phyloP scores from a whole-genome alignment of 1,140 invertebrate genomes.

The Drosophila burlai region DNA sequence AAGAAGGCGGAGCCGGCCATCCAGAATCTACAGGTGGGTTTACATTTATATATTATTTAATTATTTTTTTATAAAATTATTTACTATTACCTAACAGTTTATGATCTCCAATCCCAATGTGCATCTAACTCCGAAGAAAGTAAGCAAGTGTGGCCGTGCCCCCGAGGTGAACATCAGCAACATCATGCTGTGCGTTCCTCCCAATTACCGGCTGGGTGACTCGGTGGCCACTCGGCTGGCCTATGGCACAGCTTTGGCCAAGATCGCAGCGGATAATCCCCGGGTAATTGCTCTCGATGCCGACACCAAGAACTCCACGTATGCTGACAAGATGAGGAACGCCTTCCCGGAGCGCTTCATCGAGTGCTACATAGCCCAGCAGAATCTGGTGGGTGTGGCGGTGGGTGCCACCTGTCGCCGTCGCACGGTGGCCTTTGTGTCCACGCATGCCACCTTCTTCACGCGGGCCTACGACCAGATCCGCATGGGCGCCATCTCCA shows the following conservation, averaged over 20 bases:
- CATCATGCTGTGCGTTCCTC: conserved; percentile 92
- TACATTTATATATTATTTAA: not conserved
- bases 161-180: conserved; percentile 90
- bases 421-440: conserved; percentile 95
- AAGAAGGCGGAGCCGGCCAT: conserved; percentile 91
- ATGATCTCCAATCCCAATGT: conserved; percentile 89
- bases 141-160: conserved; percentile 89
- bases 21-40: conserved; percentile 90
- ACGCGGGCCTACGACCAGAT: conserved; percentile 98
- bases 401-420: conserved; percentile 96
- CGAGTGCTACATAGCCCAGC: conserved; percentile 99
- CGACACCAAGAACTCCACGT: conserved; percentile 99
- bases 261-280: conserved; percentile 93
- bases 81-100: conserved; percentile 64
- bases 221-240: conserved; percentile 96
- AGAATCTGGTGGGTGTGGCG: conserved; percentile 98
- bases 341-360: conserved; percentile 93
- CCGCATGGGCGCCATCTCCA: conserved; percentile 99
- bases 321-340: conserved; percentile 95
- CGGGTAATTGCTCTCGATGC: conserved; percentile 96
- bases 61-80: no score
- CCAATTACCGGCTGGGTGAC: conserved; percentile 93
- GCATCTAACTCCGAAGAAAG: conserved; percentile 88
- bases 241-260: conserved; percentile 97
- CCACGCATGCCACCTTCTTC: conserved; percentile 99